phyloP scores from a whole-genome alignment of 2,888 invertebrate species.

The Drosophila leonis region DNA sequence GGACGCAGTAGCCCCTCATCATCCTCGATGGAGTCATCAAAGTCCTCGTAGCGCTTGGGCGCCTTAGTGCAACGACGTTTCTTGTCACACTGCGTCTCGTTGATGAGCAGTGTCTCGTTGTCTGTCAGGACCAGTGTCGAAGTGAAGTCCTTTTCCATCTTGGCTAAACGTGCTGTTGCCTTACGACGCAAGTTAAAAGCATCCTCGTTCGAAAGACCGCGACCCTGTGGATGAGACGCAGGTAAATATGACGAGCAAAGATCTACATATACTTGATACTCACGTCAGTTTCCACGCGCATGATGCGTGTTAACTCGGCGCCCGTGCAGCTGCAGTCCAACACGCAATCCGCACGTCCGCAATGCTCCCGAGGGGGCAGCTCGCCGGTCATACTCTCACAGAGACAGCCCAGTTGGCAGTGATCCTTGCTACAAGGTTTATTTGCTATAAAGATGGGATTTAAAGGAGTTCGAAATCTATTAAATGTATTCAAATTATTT shows the following conservation, averaged over 20 bases:
- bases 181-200: constrained; percentile 84
- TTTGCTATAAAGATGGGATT: constrained; percentile 53
- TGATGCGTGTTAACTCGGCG: constrained; percentile 72
- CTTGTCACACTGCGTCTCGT: constrained; percentile 86
- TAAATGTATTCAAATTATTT: too few relatives aligned
- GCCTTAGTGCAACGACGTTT: constrained; percentile 87
- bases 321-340: constrained; percentile 86
- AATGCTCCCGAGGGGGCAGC: constrained; percentile 87
- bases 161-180: constrained; percentile 87
- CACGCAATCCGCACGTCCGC: constrained; percentile 87
- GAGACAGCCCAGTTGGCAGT: constrained; percentile 89
- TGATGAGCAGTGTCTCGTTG: constrained; percentile 89
- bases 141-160: constrained; percentile 90
- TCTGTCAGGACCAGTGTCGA: constrained; percentile 89
- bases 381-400: constrained; percentile 87
- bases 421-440: constrained; percentile 86
- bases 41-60: constrained; percentile 88
- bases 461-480: too few relatives aligned
- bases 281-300: constrained; percentile 84
- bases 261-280: not conserved
- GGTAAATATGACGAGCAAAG: not conserved
- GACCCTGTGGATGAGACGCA: constrained; percentile 64
- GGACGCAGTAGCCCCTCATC: constrained; percentile 60
- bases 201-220: constrained; percentile 83
- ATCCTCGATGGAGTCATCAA: constrained; percentile 77